Evolutionary conservation across 2,113 vertebrate genomes (phyloP), one percentile per base, ranked within the genome.

Genomic region (Gorsachius goisagi): DNA sequence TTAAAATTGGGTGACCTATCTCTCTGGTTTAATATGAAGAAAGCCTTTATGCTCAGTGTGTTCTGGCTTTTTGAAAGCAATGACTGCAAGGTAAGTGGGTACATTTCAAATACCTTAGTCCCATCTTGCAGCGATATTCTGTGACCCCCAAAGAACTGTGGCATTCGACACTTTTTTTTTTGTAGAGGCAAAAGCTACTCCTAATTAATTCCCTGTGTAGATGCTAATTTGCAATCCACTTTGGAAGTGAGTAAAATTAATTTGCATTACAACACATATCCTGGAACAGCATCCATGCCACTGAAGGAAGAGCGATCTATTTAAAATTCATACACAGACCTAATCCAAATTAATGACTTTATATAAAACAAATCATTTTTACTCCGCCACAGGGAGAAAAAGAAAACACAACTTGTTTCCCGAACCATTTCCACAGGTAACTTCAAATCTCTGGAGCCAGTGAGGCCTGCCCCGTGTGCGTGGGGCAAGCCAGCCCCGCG

Each of bases 231-330:
- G 49, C 35, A 85, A 95, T 73, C 58, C 81, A 72, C 58, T 91
- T 68, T 79, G 71, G 68, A 95, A 96, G 30, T 6, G 35, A 62
- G 71, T 47, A 71, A 49, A 90, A 94, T 67, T 39, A 89, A 96
- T 92, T 93, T 95, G 95, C 93, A 90, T 93, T 39, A 71, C 85
- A 91, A 30, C 32, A 52, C 91, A 15, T 4, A 88, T 27, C 58
- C 81, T 33, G n/a, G 52, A 69, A 79, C 66, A 45, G 53, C 1
- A 52, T 13, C 52, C 22, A 4, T 4, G 23, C 67, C 77, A 15
- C 60, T 9, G 52, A 56, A 56, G 53, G 41, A 88, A 24, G 0
- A 21, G 45, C 0, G 2, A 68, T 5, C 68, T 35, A 26, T 52
- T 95, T 76, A 60, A 27, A 89, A 93, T 79, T 79, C 89, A 81